Conservation (phyloP, 2,113 vertebrate genomes). For the Heterotilapia buettikoferi region DNA sequence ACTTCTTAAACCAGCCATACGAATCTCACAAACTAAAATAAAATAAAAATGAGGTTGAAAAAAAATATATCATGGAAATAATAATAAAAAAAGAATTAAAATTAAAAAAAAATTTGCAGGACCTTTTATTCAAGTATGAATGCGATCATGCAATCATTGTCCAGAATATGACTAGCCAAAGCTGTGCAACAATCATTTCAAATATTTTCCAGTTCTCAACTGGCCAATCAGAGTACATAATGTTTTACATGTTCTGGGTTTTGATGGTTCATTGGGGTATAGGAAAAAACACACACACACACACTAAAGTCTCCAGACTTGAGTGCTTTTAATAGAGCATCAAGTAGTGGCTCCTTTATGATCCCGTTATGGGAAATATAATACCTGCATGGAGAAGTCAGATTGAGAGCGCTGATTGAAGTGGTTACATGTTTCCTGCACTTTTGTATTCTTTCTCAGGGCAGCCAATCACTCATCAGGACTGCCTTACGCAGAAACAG, state of each 20-base stretch:
- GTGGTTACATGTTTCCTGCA: not conserved
- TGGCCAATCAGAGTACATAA: not conserved
- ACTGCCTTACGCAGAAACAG: not conserved
- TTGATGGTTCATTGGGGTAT: not conserved
- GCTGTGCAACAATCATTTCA: not conserved
- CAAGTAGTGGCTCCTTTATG: not conserved
- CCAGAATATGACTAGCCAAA: not conserved
- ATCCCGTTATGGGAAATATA: not conserved
- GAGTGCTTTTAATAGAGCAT: not conserved
- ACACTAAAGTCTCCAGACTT: not conserved
- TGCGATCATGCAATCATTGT: not conserved
- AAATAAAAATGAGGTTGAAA: not conserved
- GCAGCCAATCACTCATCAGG: not conserved
- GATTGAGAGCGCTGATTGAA: not conserved
- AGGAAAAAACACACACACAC: not conserved
- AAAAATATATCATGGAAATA: not conserved
- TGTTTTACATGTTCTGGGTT: not conserved
- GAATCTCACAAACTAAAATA: not conserved
- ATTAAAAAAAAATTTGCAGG: rapidly evolving
- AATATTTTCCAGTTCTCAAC: not conserved
- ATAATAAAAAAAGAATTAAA: not conserved
- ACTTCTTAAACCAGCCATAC: not conserved
- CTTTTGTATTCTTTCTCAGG: not conserved
- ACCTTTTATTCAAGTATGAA: not conserved
- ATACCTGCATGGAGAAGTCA: not conserved